phyloP scores from a whole-genome alignment of 2,797 vertebrate species.

The Sebastiscus tertius region DNA sequence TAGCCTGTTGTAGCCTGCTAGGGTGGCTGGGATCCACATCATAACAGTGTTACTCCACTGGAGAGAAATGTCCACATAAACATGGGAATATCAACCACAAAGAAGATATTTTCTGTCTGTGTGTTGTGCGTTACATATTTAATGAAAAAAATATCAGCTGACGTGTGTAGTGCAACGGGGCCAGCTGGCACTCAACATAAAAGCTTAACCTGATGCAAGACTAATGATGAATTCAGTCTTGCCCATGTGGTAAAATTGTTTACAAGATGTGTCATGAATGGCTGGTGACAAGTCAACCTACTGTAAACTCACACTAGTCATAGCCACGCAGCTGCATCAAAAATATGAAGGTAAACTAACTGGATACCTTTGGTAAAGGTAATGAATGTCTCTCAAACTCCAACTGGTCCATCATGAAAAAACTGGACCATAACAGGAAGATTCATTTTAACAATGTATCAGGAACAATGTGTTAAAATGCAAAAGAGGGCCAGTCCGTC shows the following conservation, averaged over 20 bases:
- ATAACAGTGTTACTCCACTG: background rate
- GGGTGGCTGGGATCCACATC: conserved; percentile 31
- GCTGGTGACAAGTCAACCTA: background rate
- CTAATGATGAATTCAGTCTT: background rate
- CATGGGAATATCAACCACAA: background rate
- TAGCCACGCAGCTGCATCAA: background rate
- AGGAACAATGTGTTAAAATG: background rate
- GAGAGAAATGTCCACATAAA: conserved; percentile 15
- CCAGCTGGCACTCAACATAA: background rate
- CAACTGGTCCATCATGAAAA: background rate
- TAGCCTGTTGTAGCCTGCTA: conserved; percentile 61
- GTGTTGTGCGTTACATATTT: background rate
- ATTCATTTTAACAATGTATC: background rate
- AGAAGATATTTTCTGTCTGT: background rate
- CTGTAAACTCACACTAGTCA: background rate
- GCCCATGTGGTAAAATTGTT: background rate
- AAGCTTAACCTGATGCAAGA: background rate
- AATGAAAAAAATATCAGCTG: background rate
- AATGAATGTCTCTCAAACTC: background rate
- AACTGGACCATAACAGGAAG: background rate
- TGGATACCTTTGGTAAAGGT: background rate
- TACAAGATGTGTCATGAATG: background rate
- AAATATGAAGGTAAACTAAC: background rate
- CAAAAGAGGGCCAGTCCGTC: background rate
- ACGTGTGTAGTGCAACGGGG: background rate